Base-by-base conservation (phyloP, 2,888 invertebrate species). In the Hedya salicella region DNA sequence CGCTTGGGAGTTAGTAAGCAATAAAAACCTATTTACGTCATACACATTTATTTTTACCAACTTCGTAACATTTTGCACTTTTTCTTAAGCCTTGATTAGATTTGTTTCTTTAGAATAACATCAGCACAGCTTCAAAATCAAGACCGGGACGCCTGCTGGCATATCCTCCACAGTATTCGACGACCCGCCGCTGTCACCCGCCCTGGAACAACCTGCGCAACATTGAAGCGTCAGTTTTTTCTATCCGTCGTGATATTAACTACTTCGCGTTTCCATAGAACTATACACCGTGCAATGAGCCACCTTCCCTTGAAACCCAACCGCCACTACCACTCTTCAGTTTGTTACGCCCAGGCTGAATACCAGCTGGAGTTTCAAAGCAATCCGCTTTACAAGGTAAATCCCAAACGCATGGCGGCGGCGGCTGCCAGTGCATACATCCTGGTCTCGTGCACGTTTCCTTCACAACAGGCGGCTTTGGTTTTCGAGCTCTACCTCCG, bases 81-180 rank as follows among this genome's bases (percentile, higher is more conserved):
- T 87, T 87, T 87, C 86, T 86, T 86, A 86, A 77, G 72, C 80
- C 71, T 71, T 76, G 75, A 69, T 68, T 61, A 77, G 72, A 79
- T 71, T 71, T 76, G 75, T 68, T 68, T 61, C 64, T 49, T 39
- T 19, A 48, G 62, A 40, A 53, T 60, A 68, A 57, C 57, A 57
- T 62, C 78, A 89, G 78, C 89, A 89, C 50, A 91, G 84, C 79
- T 91, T 90, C 91, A 91, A 88, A 73, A 91, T 81, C 74, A 91
- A 69, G 72, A 90, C 77, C 49, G 91, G 91, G 71, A 88, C 73
- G 44, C 82, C 83, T 53, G 82, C 75, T 13, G 84, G 80, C 36
- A 80, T 78, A 13, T 79, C 83, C 54, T 82, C 81, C 68, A 75
- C 76, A 61, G 77, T 68, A 61, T 77, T 70, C 54, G 77, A 75